A percentile compares a stretch with the other conserved stretches of the same genome.
These are phyloP conservation scores for Heliocidaris erythrogramma DNA, from an alignment of 35 echinoderm and acorn worm species.

Conservation along the genomic window DNA sequence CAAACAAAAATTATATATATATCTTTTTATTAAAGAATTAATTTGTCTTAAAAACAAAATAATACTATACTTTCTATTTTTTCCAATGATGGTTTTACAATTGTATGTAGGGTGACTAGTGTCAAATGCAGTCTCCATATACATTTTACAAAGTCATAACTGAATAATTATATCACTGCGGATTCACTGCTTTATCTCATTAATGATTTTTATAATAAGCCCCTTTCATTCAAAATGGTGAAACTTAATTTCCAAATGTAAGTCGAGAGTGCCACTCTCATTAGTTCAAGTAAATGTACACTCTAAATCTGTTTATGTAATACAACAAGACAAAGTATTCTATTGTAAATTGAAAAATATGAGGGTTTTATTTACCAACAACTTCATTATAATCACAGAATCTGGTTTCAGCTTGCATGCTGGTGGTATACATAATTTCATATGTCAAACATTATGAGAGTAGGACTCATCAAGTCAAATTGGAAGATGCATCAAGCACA, in stretches of 20 bases:
- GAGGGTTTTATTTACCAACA: no score
- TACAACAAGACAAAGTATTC: neutral
- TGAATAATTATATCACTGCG: neutral
- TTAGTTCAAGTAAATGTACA: neutral
- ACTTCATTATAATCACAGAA: neutral
- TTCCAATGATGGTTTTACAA: no score
- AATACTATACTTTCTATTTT: no score
- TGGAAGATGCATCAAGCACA: neutral
- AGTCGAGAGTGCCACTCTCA: neutral
- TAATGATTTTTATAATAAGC: neutral
- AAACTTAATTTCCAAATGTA: neutral
- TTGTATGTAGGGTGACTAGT: no score
- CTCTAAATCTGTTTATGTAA: neutral
- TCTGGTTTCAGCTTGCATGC: neutral
- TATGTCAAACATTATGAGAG: neutral
- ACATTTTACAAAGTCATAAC: no score
- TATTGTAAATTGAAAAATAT: neutral
- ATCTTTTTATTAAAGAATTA: no score
- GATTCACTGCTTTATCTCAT: neutral
- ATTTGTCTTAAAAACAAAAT: no score
- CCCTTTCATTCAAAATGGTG: neutral
- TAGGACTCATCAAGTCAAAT: conserved; percentile 3
- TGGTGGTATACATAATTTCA: neutral
- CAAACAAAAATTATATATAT: no score
- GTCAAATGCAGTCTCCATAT: no score